These are phyloP conservation scores for Lydus trimaculatus DNA, from an alignment of 2,888 invertebrate genomes.

Conservation along the genomic window DNA sequence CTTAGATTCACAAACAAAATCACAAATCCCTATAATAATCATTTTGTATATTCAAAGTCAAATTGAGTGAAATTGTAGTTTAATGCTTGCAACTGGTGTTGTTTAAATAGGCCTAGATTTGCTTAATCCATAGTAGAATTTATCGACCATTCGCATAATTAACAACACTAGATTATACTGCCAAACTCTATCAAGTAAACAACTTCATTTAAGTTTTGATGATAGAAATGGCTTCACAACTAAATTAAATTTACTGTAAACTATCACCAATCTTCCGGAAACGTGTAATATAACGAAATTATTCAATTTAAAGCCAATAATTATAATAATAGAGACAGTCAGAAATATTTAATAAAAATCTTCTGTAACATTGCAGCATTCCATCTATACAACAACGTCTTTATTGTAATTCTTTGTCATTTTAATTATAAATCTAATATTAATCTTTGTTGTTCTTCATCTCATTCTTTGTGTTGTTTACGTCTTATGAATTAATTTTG, in stretches of 20 bases:
- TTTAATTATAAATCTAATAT: too few species aligned
- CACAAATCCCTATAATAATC: background rate
- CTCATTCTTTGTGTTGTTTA: too few species aligned
- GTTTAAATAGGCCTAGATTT: constrained; percentile 5
- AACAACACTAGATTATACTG: background rate
- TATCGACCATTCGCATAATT: background rate
- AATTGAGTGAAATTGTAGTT: background rate
- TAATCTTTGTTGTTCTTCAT: too few species aligned
- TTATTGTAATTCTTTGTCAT: too few species aligned
- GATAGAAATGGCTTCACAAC: background rate
- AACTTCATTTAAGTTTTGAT: background rate
- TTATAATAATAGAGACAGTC: too few species aligned
- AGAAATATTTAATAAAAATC: too few species aligned
- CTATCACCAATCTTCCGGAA: too few species aligned
- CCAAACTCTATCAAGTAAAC: background rate
- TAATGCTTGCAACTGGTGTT: background rate
- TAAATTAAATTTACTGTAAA: background rate
- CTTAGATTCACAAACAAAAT: background rate
- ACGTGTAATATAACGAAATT: too few species aligned
- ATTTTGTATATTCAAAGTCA: background rate
- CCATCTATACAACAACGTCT: too few species aligned
- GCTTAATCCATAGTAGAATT: background rate
- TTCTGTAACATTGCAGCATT: too few species aligned
- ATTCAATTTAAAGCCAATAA: too few species aligned
- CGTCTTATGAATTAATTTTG: too few species aligned